Evolutionary conservation across 2,113 vertebrate species (phyloP).

Genomic region (Leptocoma aspasia): DNA sequence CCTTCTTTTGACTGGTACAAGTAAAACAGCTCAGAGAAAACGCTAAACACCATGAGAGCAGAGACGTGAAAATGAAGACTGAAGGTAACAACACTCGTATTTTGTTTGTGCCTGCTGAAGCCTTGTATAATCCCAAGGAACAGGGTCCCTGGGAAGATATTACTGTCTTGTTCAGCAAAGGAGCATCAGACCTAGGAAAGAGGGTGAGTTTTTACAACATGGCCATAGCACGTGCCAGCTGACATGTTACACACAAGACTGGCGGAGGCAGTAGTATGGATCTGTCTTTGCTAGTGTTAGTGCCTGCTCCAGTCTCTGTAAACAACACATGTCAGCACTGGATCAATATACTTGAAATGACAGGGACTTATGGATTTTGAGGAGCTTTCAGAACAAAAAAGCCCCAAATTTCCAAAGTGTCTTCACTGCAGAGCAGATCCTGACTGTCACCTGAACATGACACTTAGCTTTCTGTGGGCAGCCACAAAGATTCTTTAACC

Average conservation of each 20-base stretch:
- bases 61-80: not conserved
- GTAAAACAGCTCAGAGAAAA: not conserved
- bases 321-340: constrained; percentile 33
- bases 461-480: not conserved
- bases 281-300: not conserved
- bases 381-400: not conserved
- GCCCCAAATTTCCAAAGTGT: not conserved
- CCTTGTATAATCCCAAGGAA: not conserved
- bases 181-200: not conserved
- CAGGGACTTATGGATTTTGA: constrained; percentile 43
- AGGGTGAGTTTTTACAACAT: not conserved
- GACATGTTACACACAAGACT: constrained; percentile 15
- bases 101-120: not conserved
- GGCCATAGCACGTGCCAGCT: not conserved
- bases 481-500: not conserved
- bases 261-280: not conserved
- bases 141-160: not conserved
- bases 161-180: not conserved
- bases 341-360: constrained; percentile 48
- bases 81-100: not conserved
- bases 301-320: not conserved
- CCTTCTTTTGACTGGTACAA: not conserved
- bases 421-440: not conserved
- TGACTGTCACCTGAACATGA: not conserved
- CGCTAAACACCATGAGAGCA: not conserved